These are phyloP conservation scores for Danio tinwini DNA, from an alignment of 2,797 vertebrate genomes.

Conservation along the genomic window DNA sequence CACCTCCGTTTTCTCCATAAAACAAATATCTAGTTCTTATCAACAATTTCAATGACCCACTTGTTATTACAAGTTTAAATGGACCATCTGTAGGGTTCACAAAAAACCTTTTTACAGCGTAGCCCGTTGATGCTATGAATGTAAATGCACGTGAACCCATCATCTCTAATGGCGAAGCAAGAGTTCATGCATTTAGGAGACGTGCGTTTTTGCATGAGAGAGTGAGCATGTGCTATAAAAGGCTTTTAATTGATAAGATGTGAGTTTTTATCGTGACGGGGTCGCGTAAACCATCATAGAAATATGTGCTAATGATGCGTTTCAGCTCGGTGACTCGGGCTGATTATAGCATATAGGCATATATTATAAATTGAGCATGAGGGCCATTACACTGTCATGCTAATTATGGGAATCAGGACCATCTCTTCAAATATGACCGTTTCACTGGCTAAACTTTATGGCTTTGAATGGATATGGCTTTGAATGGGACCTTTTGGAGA, in stretches of 20 bases:
- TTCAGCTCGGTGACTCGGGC: neutral
- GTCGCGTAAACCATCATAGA: constrained; percentile 2
- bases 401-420: constrained; percentile 35
- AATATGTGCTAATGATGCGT: constrained; percentile 28
- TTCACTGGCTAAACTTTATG: constrained; percentile 8
- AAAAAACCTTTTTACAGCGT: neutral
- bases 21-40: neutral
- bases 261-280: neutral
- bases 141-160: constrained; percentile 22
- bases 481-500: neutral
- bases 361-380: constrained; percentile 31
- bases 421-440: constrained; percentile 19
- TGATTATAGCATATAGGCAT: constrained; percentile 12
- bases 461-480: constrained; percentile 8
- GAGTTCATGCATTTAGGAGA: constrained; percentile 11
- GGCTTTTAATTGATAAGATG: constrained; percentile 21
- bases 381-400: constrained; percentile 34
- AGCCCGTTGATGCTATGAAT: constrained; percentile 8
- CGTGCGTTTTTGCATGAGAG: neutral
- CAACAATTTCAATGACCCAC: neutral
- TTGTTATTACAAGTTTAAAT: neutral
- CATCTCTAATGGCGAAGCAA: constrained; percentile 15
- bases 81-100: neutral
- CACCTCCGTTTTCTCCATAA: neutral
- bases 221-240: neutral